phyloP scores from a whole-genome alignment of 2,797 vertebrate species.

The Cossypha polioptera region DNA sequence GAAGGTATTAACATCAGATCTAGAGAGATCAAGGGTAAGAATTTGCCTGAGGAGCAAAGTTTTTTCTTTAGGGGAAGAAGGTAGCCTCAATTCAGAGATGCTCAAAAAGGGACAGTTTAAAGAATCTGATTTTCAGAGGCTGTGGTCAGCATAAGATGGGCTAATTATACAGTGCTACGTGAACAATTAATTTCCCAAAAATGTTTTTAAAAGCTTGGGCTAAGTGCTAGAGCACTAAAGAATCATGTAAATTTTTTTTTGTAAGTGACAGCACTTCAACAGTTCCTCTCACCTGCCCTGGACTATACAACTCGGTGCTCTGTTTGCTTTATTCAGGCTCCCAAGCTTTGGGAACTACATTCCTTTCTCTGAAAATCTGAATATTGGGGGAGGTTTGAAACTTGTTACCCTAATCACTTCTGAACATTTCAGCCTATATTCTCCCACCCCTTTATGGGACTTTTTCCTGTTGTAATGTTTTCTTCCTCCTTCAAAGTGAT shows the following conservation, averaged over 20 bases:
- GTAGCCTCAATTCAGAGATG: neutral
- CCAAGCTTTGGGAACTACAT: neutral
- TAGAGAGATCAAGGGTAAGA: constrained; percentile 41
- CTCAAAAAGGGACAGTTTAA: neutral
- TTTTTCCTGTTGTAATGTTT: constrained; percentile 25
- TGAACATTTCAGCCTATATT: neutral
- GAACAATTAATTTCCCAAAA: neutral
- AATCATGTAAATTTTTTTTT: neutral
- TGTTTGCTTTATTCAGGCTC: neutral
- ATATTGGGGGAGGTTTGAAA: neutral
- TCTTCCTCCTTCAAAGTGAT: constrained; percentile 21
- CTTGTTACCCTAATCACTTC: neutral
- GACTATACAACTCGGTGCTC: neutral
- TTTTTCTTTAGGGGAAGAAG: constrained; percentile 33
- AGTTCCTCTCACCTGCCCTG: neutral
- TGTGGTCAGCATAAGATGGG: neutral
- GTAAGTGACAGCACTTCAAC: neutral
- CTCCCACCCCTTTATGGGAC: neutral
- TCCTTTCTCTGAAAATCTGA: neutral
- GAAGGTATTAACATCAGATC: constrained; percentile 55
- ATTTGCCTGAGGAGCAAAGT: constrained; percentile 40
- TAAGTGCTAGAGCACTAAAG: neutral
- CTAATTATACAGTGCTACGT: neutral
- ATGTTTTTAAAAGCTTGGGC: neutral
- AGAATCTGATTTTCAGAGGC: neutral